Percentiles rank a stretch among this genome's conserved stretches.
These are phyloP conservation scores for Ceratina japonica DNA, from an alignment of 1,140 invertebrate species.

Conservation along the genomic window DNA sequence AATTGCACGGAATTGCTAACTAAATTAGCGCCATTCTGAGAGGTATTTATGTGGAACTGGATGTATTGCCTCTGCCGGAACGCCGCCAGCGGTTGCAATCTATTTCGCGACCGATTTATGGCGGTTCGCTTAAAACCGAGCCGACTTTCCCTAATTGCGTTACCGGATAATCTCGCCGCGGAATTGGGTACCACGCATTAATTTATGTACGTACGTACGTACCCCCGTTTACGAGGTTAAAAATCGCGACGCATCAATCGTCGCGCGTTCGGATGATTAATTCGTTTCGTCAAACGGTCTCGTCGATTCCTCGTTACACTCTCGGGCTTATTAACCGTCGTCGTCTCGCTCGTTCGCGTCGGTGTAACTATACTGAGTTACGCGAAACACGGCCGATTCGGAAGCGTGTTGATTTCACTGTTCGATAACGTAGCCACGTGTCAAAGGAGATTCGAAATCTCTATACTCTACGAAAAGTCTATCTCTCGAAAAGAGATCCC, in stretches of 20 bases:
- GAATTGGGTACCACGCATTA: too few species aligned
- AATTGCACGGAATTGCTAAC: constrained; percentile 46
- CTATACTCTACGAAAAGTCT: constrained; percentile 25
- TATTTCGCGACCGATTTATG: constrained; percentile 49
- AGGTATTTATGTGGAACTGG: constrained; percentile 46
- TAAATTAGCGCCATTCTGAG: constrained; percentile 48
- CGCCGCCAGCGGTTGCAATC: constrained; percentile 27
- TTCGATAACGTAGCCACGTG: constrained; percentile 3
- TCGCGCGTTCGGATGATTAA: too few species aligned
- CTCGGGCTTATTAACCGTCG: too few species aligned
- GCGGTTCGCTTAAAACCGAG: constrained; percentile 27
- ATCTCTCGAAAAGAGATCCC: neutral
- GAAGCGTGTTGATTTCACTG: neutral
- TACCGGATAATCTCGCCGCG: constrained; percentile 9
- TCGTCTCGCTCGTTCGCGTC: too few species aligned
- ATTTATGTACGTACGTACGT: too few species aligned
- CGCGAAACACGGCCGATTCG: neutral
- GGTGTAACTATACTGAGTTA: too few species aligned
- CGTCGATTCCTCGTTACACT: too few species aligned
- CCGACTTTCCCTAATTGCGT: constrained; percentile 31
- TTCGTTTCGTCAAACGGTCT: too few species aligned
- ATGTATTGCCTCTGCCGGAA: neutral
- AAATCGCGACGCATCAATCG: too few species aligned
- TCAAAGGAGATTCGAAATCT: constrained; percentile 1
- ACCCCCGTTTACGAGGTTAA: too few species aligned